Conservation (phyloP, 2,113 vertebrate genomes). For the Ardeotis arabs region DNA sequence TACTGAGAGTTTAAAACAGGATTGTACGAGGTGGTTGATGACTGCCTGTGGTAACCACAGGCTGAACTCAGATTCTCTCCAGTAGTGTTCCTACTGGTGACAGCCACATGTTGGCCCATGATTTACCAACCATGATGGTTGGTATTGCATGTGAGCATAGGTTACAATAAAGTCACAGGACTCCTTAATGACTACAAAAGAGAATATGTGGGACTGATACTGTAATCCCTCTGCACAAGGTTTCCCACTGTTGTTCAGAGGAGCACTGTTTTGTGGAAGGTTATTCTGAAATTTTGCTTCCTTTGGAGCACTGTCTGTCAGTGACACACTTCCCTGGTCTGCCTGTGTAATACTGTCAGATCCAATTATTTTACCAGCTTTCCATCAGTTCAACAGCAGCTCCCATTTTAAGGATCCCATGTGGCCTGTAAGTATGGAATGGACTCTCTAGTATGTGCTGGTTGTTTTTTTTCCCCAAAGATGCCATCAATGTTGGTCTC, state of each 20-base stretch:
- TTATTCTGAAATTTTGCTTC: neutral
- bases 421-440: neutral
- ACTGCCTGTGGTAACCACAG: neutral
- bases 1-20: neutral
- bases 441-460: neutral
- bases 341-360: neutral
- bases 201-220: neutral
- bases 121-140: neutral
- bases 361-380: neutral
- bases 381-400: neutral
- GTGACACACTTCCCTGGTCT: neutral
- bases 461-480: neutral
- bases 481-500: neutral
- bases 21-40: neutral
- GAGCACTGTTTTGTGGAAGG: neutral
- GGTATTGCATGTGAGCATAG: neutral
- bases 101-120: neutral
- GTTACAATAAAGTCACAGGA: neutral
- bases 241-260: neutral
- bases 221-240: slow-evolving; percentile 31
- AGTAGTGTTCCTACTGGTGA: neutral
- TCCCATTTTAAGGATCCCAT: neutral
- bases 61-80: neutral
- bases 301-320: neutral
- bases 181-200: neutral